Evolutionary conservation across 2,113 vertebrate species (phyloP).

Genomic region (Clarias batrachus): DNA sequence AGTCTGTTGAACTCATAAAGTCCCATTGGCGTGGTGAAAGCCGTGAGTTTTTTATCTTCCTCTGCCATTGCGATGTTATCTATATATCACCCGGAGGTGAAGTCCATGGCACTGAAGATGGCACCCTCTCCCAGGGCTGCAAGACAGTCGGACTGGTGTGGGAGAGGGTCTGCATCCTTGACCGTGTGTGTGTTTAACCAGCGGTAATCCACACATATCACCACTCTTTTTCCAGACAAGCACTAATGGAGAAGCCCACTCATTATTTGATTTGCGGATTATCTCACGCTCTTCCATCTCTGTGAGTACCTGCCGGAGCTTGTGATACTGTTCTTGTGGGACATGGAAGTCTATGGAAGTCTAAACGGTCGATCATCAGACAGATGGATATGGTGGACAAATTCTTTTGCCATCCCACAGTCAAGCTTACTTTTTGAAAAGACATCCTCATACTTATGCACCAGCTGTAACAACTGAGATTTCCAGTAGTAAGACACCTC

Average conservation of each 20-base stretch:
- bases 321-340: conserved; percentile 40
- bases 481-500: conserved; percentile 34
- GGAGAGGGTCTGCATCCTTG: conserved; percentile 32
- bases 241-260: conserved; percentile 40
- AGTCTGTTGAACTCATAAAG: conserved; percentile 39
- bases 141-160: conserved; percentile 41
- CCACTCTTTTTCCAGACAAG: conserved; percentile 50
- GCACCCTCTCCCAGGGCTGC: conserved; percentile 14
- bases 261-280: conserved; percentile 35
- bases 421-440: conserved; percentile 41
- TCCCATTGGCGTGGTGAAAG: conserved; percentile 26
- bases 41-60: conserved; percentile 19
- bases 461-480: not conserved
- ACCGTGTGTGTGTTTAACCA: conserved; percentile 43
- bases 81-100: conserved; percentile 34
- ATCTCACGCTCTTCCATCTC: conserved; percentile 48
- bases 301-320: conserved; percentile 30
- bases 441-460: not conserved
- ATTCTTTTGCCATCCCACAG: conserved; percentile 25
- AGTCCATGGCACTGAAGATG: conserved; percentile 38
- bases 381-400: conserved; percentile 32
- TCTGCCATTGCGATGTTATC: conserved; percentile 33
- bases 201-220: conserved; percentile 25
- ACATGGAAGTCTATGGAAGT: conserved; percentile 29
- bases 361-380: conserved; percentile 20